These are phyloP conservation scores for Tinea semifulvella DNA, from an alignment of 2,888 invertebrate genomes.

Conservation along the genomic window DNA sequence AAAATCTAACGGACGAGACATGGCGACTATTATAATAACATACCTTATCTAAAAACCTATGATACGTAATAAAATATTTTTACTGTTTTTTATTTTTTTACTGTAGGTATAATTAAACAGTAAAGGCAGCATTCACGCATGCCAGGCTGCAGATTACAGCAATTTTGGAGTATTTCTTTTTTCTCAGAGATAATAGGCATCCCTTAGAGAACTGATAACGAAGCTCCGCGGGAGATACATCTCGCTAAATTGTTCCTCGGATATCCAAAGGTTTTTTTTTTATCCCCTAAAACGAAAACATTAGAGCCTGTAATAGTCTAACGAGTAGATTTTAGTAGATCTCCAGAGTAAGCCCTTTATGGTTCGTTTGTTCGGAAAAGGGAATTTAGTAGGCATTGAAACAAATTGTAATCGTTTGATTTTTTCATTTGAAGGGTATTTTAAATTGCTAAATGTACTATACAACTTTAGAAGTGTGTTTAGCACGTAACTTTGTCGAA, in stretches of 20 bases:
- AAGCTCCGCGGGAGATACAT: conserved; percentile 36
- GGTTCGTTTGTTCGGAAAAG: background rate
- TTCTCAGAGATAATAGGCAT: conserved; percentile 45
- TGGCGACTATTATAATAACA: too few relatives aligned
- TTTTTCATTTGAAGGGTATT: too few relatives aligned
- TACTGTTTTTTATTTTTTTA: too few relatives aligned
- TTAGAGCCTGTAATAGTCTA: conserved; percentile 12
- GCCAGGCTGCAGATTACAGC: conserved; percentile 32
- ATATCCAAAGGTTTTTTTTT: conserved; percentile 14
- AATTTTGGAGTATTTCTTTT: conserved; percentile 49
- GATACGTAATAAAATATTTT: too few relatives aligned
- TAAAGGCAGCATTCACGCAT: conserved; percentile 15
- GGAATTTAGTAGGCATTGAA: background rate
- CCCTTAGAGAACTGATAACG: conserved; percentile 42
- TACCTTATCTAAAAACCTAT: too few relatives aligned
- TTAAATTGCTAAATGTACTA: too few relatives aligned
- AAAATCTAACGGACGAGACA: too few relatives aligned
- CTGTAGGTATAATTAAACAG: too few relatives aligned
- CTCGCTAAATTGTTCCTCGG: conserved; percentile 13
- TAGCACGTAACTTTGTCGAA: too few relatives aligned
- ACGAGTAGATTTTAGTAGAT: conserved; percentile 12
- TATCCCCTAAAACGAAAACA: conserved; percentile 14
- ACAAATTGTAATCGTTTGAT: background rate
- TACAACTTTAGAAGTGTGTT: too few relatives aligned
- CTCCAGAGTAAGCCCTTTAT: conserved; percentile 6